phyloP scores from a whole-genome alignment of 2,888 invertebrate genomes.

The Drosophila mercatorum region DNA sequence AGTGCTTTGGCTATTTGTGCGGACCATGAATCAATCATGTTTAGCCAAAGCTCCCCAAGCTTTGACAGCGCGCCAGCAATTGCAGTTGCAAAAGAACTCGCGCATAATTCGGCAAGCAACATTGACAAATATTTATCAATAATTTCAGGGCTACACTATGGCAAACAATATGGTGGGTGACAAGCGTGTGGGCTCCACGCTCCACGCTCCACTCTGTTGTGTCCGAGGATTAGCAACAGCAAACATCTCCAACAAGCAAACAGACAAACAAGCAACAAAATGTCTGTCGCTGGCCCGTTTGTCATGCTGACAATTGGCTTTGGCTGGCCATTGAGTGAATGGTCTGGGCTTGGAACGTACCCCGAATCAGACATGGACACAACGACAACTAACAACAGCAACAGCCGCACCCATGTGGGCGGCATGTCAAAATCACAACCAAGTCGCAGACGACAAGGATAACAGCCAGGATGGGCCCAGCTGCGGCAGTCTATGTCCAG shows the following conservation, averaged over 20 bases:
- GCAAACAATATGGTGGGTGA: conserved; percentile 59
- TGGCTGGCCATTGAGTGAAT: conserved; percentile 57
- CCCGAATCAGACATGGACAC: conserved; percentile 33
- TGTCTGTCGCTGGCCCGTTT: conserved; percentile 62
- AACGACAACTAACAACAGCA: conserved; percentile 51
- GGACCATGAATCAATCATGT: conserved; percentile 74
- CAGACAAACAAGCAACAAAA: conserved; percentile 57
- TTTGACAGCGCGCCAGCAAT: conserved; percentile 20
- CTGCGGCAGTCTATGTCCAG: conserved; percentile 46
- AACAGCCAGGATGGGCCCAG: conserved; percentile 53
- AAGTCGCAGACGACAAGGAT: conserved; percentile 68
- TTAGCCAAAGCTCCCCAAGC: conserved; percentile 35
- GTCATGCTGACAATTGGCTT: conserved; percentile 79
- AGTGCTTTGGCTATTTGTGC: conserved; percentile 48
- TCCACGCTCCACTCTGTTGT: conserved; percentile 19
- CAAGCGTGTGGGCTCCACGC: conserved; percentile 23
- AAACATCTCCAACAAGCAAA: conserved; percentile 45
- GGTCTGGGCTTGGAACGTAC: conserved; percentile 30
- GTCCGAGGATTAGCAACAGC: conserved; percentile 64
- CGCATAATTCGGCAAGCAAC: conserved; percentile 63
- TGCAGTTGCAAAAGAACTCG: conserved; percentile 26
- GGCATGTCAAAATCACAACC: conserved; percentile 73
- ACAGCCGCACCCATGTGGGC: conserved; percentile 24
- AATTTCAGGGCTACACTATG: conserved; percentile 62
- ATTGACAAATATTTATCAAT: conserved; percentile 75